Conservation (phyloP, 2,797 vertebrate species). For the Lagorchestes hirsutus region DNA sequence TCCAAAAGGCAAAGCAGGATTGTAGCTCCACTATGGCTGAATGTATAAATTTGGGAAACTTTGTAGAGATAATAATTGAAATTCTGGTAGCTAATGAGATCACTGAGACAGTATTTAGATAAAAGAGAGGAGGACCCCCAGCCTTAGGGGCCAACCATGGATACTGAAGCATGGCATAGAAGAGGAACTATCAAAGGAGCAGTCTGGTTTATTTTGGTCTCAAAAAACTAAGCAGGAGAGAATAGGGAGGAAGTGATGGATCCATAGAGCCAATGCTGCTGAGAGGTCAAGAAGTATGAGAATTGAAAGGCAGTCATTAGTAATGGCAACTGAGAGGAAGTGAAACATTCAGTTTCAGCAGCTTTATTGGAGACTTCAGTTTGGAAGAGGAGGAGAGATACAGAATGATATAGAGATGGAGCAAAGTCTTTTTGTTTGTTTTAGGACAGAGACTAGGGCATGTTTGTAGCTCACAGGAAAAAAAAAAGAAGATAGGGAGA, state of each 20-base stretch:
- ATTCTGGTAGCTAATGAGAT: too few relatives aligned
- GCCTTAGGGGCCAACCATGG: too few relatives aligned
- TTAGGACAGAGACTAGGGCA: not conserved
- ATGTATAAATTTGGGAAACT: too few relatives aligned
- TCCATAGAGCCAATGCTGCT: not conserved
- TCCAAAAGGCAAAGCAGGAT: not conserved
- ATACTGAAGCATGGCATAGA: not conserved
- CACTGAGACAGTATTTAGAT: too few relatives aligned
- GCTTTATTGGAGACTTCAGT: not conserved
- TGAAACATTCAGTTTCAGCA: not conserved
- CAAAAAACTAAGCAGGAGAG: not conserved
- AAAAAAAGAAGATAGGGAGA: not conserved
- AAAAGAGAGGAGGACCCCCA: too few relatives aligned
- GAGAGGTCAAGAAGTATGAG: not conserved
- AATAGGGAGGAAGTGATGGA: not conserved
- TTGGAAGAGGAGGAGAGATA: not conserved
- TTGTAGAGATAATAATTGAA: too few relatives aligned
- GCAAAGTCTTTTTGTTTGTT: not conserved
- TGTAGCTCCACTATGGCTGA: not conserved
- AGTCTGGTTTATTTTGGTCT: not conserved
- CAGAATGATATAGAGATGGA: not conserved
- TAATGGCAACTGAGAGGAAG: not conserved
- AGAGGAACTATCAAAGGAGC: not conserved
- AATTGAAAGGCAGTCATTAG: not conserved
- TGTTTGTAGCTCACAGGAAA: not conserved